Conservation (phyloP, 2,888 invertebrate species). For the Lasioglossum lativentre region DNA sequence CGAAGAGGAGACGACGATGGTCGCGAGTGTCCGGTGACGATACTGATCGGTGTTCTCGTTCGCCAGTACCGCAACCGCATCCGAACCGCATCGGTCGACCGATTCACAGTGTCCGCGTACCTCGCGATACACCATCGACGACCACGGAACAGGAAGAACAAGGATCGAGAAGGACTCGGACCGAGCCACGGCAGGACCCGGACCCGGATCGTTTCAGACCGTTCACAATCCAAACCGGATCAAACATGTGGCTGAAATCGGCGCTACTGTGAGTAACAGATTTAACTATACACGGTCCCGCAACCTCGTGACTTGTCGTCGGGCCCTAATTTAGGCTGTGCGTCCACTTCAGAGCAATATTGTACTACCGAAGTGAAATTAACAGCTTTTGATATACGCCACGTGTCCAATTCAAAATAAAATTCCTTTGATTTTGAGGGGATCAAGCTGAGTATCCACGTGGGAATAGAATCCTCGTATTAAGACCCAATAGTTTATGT, state of each 20-base stretch:
- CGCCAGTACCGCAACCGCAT: constrained; percentile 30
- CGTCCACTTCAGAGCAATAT: background rate
- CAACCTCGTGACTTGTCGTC: background rate
- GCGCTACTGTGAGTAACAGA: constrained; percentile 80
- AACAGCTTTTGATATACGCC: background rate
- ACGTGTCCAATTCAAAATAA: background rate
- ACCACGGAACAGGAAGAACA: constrained; percentile 36
- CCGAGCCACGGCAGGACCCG: constrained; percentile 34
- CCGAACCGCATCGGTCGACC: constrained; percentile 1
- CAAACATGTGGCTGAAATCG: constrained; percentile 81
- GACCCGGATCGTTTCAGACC: constrained; percentile 27
- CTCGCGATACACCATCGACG: background rate
- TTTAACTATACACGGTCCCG: background rate
- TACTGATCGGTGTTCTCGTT: constrained; percentile 41
- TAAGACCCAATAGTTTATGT: background rate
- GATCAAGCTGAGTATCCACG: background rate
- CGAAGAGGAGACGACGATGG: constrained; percentile 65
- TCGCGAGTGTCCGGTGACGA: constrained; percentile 74
- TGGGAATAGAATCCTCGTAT: background rate
- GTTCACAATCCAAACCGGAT: constrained; percentile 47
- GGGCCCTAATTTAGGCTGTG: background rate
- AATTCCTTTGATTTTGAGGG: background rate
- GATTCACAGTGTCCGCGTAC: background rate
- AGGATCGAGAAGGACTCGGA: background rate
- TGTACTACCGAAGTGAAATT: background rate